Percentiles rank a stretch among this genome's conserved stretches.
phyloP scores from a whole-genome alignment of 2,888 invertebrate genomes.

The Caenorhabditis macrosperma region DNA sequence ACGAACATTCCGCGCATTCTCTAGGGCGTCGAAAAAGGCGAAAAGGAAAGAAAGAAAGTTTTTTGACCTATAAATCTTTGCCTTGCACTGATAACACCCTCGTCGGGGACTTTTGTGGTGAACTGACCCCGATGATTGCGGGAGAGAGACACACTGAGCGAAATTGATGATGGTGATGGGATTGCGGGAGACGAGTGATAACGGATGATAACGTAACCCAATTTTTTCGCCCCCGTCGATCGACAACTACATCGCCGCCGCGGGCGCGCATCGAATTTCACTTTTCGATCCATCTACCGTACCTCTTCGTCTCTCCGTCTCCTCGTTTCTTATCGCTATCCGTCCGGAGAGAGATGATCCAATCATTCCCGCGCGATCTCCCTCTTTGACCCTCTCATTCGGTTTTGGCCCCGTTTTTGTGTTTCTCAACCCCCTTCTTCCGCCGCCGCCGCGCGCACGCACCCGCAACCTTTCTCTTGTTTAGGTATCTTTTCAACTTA shows the following conservation, averaged over 20 bases:
- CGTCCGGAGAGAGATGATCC: slow-evolving; percentile 30
- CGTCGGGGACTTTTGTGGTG: slow-evolving; percentile 15
- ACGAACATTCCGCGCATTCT: not conserved
- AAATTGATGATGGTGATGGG: slow-evolving; percentile 1
- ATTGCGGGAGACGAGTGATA: slow-evolving; percentile 3
- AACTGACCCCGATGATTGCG: slow-evolving; percentile 41
- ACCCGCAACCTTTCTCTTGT: too few species aligned
- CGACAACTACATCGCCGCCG: too few species aligned
- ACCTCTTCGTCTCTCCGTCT: slow-evolving; percentile 15
- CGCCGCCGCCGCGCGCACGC: too few species aligned
- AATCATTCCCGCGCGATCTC: slow-evolving; percentile 52
- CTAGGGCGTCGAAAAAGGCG: not conserved
- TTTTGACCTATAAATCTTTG: slow-evolving; percentile 49
- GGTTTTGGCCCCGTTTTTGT: slow-evolving; percentile 11
- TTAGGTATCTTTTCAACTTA: too few species aligned
- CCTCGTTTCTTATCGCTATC: slow-evolving; percentile 51
- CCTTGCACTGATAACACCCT: slow-evolving; percentile 7
- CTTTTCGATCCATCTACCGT: slow-evolving; percentile 52
- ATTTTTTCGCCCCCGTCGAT: slow-evolving; percentile 58
- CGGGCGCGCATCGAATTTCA: slow-evolving; percentile 19
- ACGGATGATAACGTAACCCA: slow-evolving; percentile 59
- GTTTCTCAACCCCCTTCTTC: not conserved
- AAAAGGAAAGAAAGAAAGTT: slow-evolving; percentile 32
- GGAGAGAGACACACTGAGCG: too few species aligned
- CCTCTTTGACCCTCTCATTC: slow-evolving; percentile 1